Conservation (phyloP, 2,797 vertebrate genomes). For the Caiman crocodilus region DNA sequence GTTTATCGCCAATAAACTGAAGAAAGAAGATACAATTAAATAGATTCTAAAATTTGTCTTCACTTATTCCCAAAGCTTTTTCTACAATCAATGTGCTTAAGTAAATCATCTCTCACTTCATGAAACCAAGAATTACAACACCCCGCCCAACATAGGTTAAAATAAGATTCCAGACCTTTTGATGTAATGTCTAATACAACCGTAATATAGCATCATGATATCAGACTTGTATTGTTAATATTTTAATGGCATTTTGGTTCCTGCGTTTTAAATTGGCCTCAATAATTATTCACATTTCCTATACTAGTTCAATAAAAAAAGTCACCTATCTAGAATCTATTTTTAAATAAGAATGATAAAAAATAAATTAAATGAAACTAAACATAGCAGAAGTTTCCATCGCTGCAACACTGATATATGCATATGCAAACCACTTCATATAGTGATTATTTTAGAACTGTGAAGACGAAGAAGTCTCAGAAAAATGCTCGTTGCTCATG, state of each 20-base stretch:
- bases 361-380: not conserved
- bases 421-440: not conserved
- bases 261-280: not conserved
- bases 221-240: not conserved
- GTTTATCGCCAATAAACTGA: not conserved
- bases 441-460: not conserved
- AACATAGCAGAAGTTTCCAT: not conserved
- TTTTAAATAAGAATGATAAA: not conserved
- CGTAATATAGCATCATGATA: rapidly evolving
- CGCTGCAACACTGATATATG: not conserved
- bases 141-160: not conserved
- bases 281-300: not conserved
- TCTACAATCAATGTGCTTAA: not conserved
- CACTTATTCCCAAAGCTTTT: constrained; percentile 6
- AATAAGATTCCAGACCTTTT: constrained; percentile 17
- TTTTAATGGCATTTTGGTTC: not conserved
- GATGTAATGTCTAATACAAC: not conserved
- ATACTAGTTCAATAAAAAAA: not conserved
- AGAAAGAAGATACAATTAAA: not conserved
- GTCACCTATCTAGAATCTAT: not conserved
- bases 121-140: constrained; percentile 21
- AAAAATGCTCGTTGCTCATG: not conserved
- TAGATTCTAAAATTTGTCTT: constrained; percentile 17
- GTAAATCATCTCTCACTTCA: constrained; percentile 30
- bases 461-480: not conserved